Base-by-base conservation (phyloP, 2,113 vertebrate species). In the Nycticebus coucang region DNA sequence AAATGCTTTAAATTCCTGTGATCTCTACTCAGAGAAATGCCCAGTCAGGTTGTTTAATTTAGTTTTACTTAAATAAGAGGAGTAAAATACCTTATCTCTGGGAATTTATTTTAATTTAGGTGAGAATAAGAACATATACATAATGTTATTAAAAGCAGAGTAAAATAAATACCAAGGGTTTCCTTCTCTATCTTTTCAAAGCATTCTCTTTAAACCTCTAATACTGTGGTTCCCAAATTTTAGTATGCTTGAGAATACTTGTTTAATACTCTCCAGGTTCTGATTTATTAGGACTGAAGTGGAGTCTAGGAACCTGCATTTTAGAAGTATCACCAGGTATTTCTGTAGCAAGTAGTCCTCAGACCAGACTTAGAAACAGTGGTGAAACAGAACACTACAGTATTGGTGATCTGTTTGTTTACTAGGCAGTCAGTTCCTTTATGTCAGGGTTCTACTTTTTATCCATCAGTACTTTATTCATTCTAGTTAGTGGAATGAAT, bases 261-360 rank as follows among this genome's bases (percentile, higher is more conserved):
- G 21, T 57, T 94, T 64, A 50, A 50, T 50, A 50, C 2, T 33
- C 14, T 19, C 78, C 74, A 89, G 37, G 84, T 64, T 84, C 77
- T 94, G 72, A 89, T 26, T 83, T 93, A 26, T 55, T 92, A 85
- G 17, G 41, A 66, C 22, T 26, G 55, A 41, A 69, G 30, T 60
- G 8, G 72, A 71, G 33, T 64, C 18, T 41, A 41, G 87, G 71
- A 90, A 64, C 41, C 69, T 68, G 4, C 57, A 50, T 87, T 77
- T 95, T 71, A 60, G 68, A 45, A 78, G 7, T 19, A 55, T 19
- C 15, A 33, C 19, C 41, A 62, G 30, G 3, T 62, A 57, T 83
- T 92, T 95, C 24, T 94, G 18, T 94, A 89, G 19, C 30, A 96
- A 69, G 66, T 75, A 78, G 69, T 60, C 11, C 64, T 95, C 68